Conservation (phyloP, 2,113 vertebrate genomes). For the Acanthisitta chloris region DNA sequence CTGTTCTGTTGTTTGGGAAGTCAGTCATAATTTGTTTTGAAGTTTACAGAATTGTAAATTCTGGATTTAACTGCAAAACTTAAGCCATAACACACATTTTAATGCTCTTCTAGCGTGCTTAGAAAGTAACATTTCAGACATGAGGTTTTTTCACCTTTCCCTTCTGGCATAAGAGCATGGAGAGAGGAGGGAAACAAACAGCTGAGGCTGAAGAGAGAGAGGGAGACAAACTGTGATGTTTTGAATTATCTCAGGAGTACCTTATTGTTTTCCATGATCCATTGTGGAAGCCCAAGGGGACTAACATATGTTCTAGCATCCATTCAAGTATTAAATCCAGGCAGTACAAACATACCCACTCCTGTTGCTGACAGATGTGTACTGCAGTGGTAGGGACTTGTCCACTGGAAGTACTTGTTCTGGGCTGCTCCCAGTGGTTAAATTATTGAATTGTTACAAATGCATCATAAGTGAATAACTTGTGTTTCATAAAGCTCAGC, state of each 20-base stretch:
- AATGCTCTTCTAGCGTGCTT: neutral
- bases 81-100: neutral
- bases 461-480: neutral
- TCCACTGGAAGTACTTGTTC: conserved; percentile 30
- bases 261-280: neutral
- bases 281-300: neutral
- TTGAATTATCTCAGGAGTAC: neutral
- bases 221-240: neutral
- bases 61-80: neutral
- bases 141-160: accelerated
- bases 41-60: neutral
- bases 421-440: neutral
- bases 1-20: neutral
- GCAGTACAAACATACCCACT: neutral
- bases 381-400: neutral
- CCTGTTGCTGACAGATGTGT: neutral
- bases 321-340: neutral
- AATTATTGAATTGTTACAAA: neutral
- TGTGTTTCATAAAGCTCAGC: neutral
- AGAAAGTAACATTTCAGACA: neutral
- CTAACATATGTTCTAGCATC: neutral
- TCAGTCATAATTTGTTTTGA: neutral
- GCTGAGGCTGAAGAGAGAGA: neutral
- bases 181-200: neutral
- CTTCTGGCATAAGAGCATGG: neutral